phyloP scores from a whole-genome alignment of 2,888 invertebrate species.

The Listrodromus nycthemerus region DNA sequence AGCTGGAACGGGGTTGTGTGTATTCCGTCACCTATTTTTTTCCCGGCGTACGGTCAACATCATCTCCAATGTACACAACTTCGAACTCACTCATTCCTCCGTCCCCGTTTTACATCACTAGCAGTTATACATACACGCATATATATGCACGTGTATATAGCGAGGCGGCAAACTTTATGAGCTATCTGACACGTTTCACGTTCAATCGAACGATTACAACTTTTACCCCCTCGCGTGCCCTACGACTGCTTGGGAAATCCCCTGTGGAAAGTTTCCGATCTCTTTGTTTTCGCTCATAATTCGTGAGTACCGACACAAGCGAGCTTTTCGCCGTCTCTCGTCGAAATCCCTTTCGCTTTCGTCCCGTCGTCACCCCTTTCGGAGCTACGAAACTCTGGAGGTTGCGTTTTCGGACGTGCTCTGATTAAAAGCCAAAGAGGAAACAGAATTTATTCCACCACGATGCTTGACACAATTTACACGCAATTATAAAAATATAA shows the following conservation, averaged over 20 bases:
- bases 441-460: conserved; percentile 34
- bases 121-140: conserved; percentile 35
- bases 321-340: conserved; percentile 68
- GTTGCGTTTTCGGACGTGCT: conserved; percentile 59
- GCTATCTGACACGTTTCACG: conserved; percentile 74
- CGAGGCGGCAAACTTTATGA: conserved; percentile 58
- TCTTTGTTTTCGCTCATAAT: conserved; percentile 80
- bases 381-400: conserved; percentile 25
- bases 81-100: conserved; percentile 71
- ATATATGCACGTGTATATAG: conserved; percentile 19
- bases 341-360: conserved; percentile 60
- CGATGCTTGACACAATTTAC: not conserved
- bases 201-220: conserved; percentile 74
- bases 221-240: conserved; percentile 41
- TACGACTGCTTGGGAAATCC: conserved; percentile 37
- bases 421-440: conserved; percentile 47
- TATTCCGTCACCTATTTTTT: conserved; percentile 58
- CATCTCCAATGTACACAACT: conserved; percentile 79
- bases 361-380: conserved; percentile 50
- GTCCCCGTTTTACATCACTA: conserved; percentile 29
- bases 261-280: conserved; percentile 74
- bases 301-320: conserved; percentile 70
- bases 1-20: conserved; percentile 10
- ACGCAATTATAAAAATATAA: not conserved
- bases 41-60: conserved; percentile 77